Base-by-base conservation (phyloP, 2,888 invertebrate species). In the Hirtodrosophila trivittata region DNA sequence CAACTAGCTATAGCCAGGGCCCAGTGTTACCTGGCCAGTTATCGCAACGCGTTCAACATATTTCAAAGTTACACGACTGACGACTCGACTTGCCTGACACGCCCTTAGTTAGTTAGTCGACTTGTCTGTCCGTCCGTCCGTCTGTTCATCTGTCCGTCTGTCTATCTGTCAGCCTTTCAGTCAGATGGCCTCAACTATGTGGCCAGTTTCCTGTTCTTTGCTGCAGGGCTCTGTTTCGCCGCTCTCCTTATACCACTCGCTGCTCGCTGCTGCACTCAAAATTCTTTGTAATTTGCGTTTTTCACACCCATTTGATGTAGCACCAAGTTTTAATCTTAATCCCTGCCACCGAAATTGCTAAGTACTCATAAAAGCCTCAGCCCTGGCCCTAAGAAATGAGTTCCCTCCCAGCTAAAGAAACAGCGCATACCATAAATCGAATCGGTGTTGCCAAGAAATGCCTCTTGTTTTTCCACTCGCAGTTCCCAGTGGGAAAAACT, bases 11-110 rank as follows among this genome's bases (percentile, higher is more conserved):
- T 39, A 41, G 55, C 18, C 37, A 26, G 60, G 32, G 64, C 38
- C 60, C 57, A 37, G 51, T 55, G 78, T 76, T 84, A 78, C 81
- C 86, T 80, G 86, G 80, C 80, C 83, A 86, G 77, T 78, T 78
- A 78, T 78, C 77, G 86, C 86, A 66, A 76, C 71, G 65, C 66
- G 72, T 64, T 86, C 77, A 78, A 73, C 78, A 80, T 86, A 84
- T 86, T 86, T 86, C 78, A 80, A 84, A 80, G 82, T 84, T 86
- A 84, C 78, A 80, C 87, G 87, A 80, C 86, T 84, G 67, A 80
- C 78, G 74, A 78, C 75, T 74, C 74, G 77, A 68, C 57, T 64
- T 66, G 69, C 62, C 85, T 66, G 78, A 86, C 78, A 80, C 78
- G 87, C 78, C 78, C 78, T 80, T 86, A 81, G 78, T 80, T 80